Conservation (phyloP, 2,797 vertebrate genomes). For the Acipenser transmontanus region DNA sequence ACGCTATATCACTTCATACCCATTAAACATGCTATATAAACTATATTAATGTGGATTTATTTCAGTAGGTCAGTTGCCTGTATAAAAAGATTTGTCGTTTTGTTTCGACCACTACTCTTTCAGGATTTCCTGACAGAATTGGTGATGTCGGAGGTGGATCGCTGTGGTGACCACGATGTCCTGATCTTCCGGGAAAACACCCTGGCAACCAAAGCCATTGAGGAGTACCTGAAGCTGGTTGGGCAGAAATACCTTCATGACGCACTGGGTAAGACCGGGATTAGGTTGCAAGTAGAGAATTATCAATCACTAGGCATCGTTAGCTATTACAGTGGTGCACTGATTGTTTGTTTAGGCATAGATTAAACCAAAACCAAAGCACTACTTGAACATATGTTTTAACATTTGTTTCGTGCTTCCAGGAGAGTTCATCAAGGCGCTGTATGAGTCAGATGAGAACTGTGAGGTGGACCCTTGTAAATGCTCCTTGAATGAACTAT, state of each 20-base stretch:
- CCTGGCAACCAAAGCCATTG: constrained; percentile 88
- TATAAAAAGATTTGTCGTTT: too few relatives aligned
- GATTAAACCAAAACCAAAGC: too few relatives aligned
- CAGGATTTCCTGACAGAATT: constrained; percentile 93
- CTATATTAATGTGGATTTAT: too few relatives aligned
- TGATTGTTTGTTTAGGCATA: too few relatives aligned
- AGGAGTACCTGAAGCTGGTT: constrained; percentile 91
- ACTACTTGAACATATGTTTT: background rate
- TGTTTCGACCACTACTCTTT: too few relatives aligned
- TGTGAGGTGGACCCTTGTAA: constrained; percentile 94
- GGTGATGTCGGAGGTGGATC: constrained; percentile 95
- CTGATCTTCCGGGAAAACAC: constrained; percentile 96
- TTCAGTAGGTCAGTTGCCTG: too few relatives aligned
- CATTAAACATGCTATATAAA: background rate
- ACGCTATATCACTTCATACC: background rate
- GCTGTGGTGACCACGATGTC: constrained; percentile 89
- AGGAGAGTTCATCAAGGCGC: constrained; percentile 97
- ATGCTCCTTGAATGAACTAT: constrained; percentile 82
- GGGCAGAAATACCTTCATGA: constrained; percentile 94
- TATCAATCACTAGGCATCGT: too few relatives aligned
- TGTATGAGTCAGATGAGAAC: constrained; percentile 96
- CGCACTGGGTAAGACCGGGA: constrained; percentile 70
- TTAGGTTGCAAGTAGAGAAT: too few relatives aligned
- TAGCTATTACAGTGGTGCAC: too few relatives aligned
- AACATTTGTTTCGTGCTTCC: constrained; percentile 17